A percentile compares a stretch with the other conserved stretches of the same genome.
phyloP scores from a whole-genome alignment of 2,797 vertebrate species.

The Tiaroga cobitis region DNA sequence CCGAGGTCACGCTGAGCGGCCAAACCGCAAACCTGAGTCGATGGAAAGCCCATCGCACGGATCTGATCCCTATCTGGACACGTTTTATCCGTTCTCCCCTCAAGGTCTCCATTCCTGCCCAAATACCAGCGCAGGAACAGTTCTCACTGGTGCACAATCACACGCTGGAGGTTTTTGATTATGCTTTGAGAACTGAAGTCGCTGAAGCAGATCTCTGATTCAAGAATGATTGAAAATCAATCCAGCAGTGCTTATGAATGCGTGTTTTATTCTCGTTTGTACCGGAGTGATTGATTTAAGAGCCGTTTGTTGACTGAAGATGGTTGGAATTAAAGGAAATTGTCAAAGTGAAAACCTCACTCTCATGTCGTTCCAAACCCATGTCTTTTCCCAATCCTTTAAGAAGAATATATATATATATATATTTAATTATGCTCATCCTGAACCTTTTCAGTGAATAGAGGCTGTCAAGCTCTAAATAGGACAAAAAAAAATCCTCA shows the following conservation, averaged over 20 bases:
- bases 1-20: conserved; percentile 19
- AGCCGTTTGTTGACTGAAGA: conserved; percentile 7
- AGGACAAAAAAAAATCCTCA: no score
- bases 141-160: neutral
- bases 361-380: neutral
- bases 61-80: conserved; percentile 33
- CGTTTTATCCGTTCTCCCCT: conserved; percentile 26
- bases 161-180: conserved; percentile 24
- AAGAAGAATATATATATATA: neutral
- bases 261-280: conserved; percentile 47
- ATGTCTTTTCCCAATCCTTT: neutral
- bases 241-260: neutral
- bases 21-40: conserved; percentile 4
- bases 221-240: conserved; percentile 39
- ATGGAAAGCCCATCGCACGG: conserved; percentile 8
- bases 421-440: no score
- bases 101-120: conserved; percentile 7
- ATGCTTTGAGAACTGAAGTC: conserved; percentile 25
- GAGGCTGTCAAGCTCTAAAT: no score
- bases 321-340: neutral
- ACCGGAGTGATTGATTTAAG: conserved; percentile 41
- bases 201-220: conserved; percentile 53
- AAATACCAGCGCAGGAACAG: conserved; percentile 7
- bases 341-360: neutral
- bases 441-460: no score